phyloP scores from a whole-genome alignment of 2,113 vertebrate genomes.

The Empidonax traillii region DNA sequence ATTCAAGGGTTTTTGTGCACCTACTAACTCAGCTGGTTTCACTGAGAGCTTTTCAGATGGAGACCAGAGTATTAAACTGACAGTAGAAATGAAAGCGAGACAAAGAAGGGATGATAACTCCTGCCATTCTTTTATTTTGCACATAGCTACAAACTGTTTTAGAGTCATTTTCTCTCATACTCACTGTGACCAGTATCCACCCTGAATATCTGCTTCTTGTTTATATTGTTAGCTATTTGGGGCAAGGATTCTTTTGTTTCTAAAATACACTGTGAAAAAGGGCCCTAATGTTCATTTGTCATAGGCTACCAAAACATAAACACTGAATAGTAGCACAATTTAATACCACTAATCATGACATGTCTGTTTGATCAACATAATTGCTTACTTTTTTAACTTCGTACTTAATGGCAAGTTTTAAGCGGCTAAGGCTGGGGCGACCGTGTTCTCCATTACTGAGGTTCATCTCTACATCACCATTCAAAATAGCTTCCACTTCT shows the following conservation, averaged over 20 bases:
- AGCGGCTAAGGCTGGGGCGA: constrained; percentile 86
- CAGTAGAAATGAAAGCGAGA: neutral
- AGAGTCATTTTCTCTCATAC: neutral
- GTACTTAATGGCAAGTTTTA: constrained; percentile 96
- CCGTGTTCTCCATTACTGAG: constrained; percentile 59
- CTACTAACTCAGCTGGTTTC: neutral
- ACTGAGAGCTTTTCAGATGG: neutral
- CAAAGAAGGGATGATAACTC: neutral
- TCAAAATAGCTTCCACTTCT: constrained; percentile 93
- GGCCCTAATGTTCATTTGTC: neutral
- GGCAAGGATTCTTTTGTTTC: neutral
- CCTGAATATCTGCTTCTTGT: neutral
- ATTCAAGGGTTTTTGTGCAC: neutral
- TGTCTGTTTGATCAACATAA: neutral
- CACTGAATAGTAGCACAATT: neutral
- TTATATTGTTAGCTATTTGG: neutral
- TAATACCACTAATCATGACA: neutral
- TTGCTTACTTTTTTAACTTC: constrained; percentile 93
- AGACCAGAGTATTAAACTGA: neutral
- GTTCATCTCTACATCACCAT: constrained; percentile 81
- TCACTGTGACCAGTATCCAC: neutral
- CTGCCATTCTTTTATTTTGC: neutral
- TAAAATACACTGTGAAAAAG: neutral
- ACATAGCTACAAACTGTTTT: neutral
- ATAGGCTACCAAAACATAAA: neutral